Conservation (phyloP, 92 coral and sea anemone species). For the Scolanthus callimorphus region DNA sequence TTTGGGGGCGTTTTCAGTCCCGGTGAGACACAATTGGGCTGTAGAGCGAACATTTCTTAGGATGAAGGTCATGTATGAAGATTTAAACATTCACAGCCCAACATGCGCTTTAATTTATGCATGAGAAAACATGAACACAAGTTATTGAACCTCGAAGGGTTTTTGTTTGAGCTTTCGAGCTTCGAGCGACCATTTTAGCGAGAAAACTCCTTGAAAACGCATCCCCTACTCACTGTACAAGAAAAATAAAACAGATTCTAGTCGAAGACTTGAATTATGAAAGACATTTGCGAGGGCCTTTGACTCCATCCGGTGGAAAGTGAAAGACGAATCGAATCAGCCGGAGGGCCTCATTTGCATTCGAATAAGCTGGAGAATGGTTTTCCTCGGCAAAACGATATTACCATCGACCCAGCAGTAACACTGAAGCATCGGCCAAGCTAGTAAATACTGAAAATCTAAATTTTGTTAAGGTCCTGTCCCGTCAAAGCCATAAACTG, state of each 20-base stretch:
- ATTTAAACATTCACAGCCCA: conserved; percentile 4
- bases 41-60: conserved; percentile 21
- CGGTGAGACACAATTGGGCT: no score
- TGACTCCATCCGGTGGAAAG: conserved; percentile 26
- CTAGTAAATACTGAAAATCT: no score
- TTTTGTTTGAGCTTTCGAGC: neutral
- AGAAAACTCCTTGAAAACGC: neutral
- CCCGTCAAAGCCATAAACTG: no score
- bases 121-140: conserved; percentile 22
- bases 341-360: conserved; percentile 40
- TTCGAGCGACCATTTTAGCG: neutral
- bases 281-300: conserved; percentile 23
- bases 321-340: conserved; percentile 23
- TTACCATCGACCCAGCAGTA: no score
- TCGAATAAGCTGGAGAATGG: conserved; percentile 38
- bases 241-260: neutral
- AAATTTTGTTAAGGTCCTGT: no score
- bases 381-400: conserved; percentile 73
- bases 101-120: conserved; percentile 33
- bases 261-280: neutral
- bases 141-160: neutral
- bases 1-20: neutral
- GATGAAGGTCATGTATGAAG: conserved; percentile 20
- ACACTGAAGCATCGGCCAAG: no score
- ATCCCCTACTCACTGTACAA: neutral